Evolutionary conservation across 2,797 vertebrate species (phyloP), one percentile per base, ranked within the genome.

Genomic region (Picus viridis): DNA sequence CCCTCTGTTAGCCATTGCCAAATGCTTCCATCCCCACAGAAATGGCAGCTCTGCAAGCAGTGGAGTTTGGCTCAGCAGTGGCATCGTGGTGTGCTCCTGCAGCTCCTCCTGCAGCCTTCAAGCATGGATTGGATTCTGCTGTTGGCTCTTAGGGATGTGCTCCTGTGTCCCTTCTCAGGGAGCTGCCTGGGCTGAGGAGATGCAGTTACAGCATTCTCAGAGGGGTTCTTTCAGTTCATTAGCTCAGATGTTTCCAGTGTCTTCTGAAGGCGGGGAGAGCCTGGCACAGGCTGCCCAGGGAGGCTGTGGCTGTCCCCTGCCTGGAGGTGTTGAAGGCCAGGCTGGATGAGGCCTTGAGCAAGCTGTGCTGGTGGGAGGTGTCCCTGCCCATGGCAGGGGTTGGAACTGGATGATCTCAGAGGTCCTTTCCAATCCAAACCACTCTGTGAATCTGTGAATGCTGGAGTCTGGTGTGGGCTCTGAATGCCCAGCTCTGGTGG

Each of bases 1-100:
- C 89, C 95, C 68, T 94, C 94, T 93, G 91, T 95, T 83, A 94
- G 95, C 93, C 90, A 36, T 95, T 93, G 81, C 82, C 86, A 95
- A 58, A 81, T 93, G 81, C 75, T 77, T 95, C 59, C 65, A 91
- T 94, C 80, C 77, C 51, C 0, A 2, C 91, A 95, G 92, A 95
- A 97, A 91, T 95, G 86, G 39, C 53, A 86, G 90, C 92, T 93
- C 22, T 90, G 79, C 77, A 69, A 88, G 41, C 90, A 70, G 83
- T 76, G 78, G 57, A 81, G 43, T 74, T 69, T 92, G 63, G 88
- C 85, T 95, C 81, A 70, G 32, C 87, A 94, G 81, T 39, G 39
- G 39, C 10, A 39, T 39, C 39, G 5, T 39, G 39, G 39, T 39
- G 39, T 39, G 39, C 51, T 53, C 10, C 7, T 67, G 23, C 49